Percentiles rank a stretch among this genome's conserved stretches.
Evolutionary conservation across 2,888 invertebrate species (phyloP).

Genomic region (Erebia palarica): DNA sequence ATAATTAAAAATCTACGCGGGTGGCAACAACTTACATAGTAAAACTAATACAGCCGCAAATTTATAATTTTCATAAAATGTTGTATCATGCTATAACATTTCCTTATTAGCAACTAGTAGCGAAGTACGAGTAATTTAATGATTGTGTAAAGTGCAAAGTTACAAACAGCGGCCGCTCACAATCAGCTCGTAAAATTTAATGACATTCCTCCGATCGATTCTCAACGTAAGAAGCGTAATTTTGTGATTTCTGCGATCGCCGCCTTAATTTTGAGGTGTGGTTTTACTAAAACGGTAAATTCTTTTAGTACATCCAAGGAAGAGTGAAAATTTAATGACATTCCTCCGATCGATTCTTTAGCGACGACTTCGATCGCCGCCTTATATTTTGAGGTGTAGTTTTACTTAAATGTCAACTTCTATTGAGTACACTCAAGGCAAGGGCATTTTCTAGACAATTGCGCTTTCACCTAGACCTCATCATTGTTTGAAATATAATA

Average conservation of each 20-base stretch:
- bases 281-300: conserved; percentile 40
- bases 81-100: neutral
- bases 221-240: conserved; percentile 61
- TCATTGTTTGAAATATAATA: too few species aligned
- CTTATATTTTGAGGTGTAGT: too few species aligned
- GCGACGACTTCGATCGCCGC: too few species aligned
- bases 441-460: too few species aligned
- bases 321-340: too few species aligned
- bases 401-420: too few species aligned
- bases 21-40: conserved; percentile 7
- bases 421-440: too few species aligned
- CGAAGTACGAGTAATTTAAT: conserved; percentile 27
- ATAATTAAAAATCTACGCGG: too few species aligned
- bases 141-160: conserved; percentile 14
- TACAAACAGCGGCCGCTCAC: conserved; percentile 49
- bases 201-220: conserved; percentile 60
- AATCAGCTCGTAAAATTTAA: conserved; percentile 74
- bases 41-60: neutral
- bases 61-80: neutral
- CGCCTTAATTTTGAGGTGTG: conserved; percentile 58
- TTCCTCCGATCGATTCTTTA: too few species aligned
- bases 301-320: too few species aligned
- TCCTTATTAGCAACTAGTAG: conserved; percentile 23
- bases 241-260: conserved; percentile 64
- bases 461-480: too few species aligned